Evolutionary conservation across 2,888 invertebrate species (phyloP), one percentile per base, ranked within the genome.

Genomic region (Polydrusus cervinus): DNA sequence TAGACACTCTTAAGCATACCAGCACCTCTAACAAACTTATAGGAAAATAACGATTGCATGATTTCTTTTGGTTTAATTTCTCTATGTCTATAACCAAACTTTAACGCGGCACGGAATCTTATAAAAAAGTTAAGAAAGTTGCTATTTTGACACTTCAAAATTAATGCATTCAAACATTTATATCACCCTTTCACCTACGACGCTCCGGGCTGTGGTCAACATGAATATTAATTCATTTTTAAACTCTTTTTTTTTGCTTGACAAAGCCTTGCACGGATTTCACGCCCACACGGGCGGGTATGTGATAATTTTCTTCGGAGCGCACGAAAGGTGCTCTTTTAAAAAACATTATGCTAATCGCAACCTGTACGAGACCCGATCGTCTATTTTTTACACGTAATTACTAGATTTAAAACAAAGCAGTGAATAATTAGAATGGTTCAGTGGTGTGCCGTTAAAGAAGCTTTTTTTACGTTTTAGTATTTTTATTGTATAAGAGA

Each of bases 291-390:
- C 72, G 53, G 53, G 49, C 53, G 40, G 40, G 57, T 66, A 66
- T 72, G 66, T 72, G 65, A 66, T 65, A 66, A 72, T 66, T 72
- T 72, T 20, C 16, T 7, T 18, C 60, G 49, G 38, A 49, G 66
- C 66, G 66, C 72, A 72, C 72, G 72, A 72, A 64, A 72, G 66
- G 14, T 34, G 72, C 57, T 72, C 68, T 74, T 74, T 74, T 74
- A 74, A 74, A 74, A 74, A 74, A 53, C 74, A 74, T 74, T 74
- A 74, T 74, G 74, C 69, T 74, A 74, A 74, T 74, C 40, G 61
- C 64, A 45, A 67, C 18, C 61, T 38, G 38, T 11, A 62, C 55
- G 11, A 14, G n/a, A 34, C 55, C 6, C 47, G 43, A 43, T 62
- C 43, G 25, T 16, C 62, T 62, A 62, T 62, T 62, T 62, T 62